phyloP scores from a whole-genome alignment of 2,113 vertebrate genomes.

The Campylorhamphus procurvoides region DNA sequence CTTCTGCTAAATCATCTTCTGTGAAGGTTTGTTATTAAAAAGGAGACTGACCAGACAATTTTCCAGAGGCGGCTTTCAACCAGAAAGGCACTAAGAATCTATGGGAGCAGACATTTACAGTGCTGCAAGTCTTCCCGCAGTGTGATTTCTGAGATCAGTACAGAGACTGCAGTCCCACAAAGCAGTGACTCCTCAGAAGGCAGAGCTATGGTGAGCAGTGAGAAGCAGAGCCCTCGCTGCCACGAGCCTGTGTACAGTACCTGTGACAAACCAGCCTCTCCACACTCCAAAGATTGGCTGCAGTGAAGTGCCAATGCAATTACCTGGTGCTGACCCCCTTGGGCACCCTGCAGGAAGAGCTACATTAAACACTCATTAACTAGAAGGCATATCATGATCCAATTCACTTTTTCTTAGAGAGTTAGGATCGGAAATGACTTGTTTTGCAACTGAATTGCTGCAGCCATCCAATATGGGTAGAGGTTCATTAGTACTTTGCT shows the following conservation, averaged over 20 bases:
- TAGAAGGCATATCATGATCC: not conserved
- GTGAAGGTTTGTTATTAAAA: not conserved
- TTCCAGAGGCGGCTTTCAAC: not conserved
- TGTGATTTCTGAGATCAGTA: not conserved
- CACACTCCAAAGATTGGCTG: not conserved
- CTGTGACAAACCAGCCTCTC: not conserved
- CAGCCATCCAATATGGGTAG: conserved; percentile 23
- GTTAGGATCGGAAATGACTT: not conserved
- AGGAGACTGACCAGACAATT: not conserved
- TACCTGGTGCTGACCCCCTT: not conserved
- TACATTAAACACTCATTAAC: not conserved
- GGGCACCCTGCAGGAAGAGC: not conserved
- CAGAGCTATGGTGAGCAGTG: not conserved
- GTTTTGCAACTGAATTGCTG: conserved; percentile 30
- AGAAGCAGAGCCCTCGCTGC: rapidly evolving
- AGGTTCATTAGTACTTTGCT: conserved; percentile 62
- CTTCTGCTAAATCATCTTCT: not conserved
- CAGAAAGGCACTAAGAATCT: not conserved
- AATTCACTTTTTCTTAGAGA: conserved; percentile 38
- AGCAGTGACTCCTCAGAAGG: rapidly evolving
- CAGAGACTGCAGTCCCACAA: not conserved
- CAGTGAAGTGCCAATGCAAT: not conserved
- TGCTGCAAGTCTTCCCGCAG: not conserved
- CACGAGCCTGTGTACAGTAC: not conserved
- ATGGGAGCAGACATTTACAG: not conserved